phyloP scores from a whole-genome alignment of 2,113 vertebrate genomes.

The Lagopus leucura region DNA sequence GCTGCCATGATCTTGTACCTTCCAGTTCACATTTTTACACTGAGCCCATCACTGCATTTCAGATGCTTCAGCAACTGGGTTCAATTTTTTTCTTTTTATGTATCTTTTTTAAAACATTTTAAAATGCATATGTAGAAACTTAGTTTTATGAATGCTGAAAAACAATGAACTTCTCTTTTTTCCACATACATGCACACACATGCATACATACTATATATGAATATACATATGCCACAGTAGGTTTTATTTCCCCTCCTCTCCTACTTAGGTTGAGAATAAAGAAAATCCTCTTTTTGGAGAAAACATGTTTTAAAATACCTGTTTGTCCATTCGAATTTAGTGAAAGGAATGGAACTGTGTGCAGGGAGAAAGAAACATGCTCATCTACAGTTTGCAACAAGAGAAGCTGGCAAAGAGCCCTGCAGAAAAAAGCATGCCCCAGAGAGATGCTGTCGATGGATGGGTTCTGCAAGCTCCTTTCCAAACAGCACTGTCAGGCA shows the following conservation, averaged over 20 bases:
- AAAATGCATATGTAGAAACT: background rate
- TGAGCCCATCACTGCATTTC: background rate
- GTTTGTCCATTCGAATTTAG: background rate
- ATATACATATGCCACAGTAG: background rate
- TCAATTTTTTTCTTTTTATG: background rate
- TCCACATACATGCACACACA: background rate
- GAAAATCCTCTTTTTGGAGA: background rate
- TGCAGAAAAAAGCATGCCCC: background rate
- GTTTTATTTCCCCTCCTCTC: background rate
- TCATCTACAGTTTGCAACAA: background rate
- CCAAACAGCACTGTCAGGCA: background rate
- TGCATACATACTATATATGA: no score
- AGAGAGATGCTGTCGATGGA: background rate
- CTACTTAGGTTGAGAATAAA: background rate
- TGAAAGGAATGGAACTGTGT: background rate
- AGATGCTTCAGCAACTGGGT: background rate
- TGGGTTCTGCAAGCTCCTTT: constrained; percentile 1
- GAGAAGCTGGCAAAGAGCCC: constrained; percentile 14
- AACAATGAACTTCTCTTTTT: background rate
- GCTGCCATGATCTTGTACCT: background rate
- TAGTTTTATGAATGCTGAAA: background rate
- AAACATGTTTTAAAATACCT: background rate
- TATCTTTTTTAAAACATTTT: background rate
- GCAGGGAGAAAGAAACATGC: background rate
- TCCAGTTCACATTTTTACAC: background rate